Evolutionary conservation across 2,888 invertebrate genomes (phyloP).

Genomic region (Gortyna flavago): DNA sequence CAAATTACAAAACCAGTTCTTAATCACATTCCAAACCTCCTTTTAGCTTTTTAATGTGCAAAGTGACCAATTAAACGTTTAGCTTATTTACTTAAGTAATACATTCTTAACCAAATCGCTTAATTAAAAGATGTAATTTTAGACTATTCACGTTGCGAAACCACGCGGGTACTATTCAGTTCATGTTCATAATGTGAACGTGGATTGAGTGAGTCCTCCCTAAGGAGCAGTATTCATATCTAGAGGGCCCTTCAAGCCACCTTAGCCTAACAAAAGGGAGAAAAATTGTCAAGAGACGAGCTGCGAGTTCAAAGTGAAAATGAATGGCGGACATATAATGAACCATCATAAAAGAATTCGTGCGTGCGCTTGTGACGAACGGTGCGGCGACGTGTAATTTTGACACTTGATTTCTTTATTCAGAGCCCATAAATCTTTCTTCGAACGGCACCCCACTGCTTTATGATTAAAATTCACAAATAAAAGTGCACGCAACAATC

Average conservation of each 20-base stretch:
- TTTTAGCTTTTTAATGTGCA: slow-evolving; percentile 28
- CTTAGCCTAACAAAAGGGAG: slow-evolving; percentile 78
- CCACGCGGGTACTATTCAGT: slow-evolving; percentile 51
- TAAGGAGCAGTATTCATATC: slow-evolving; percentile 77
- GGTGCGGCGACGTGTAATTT: slow-evolving; percentile 76
- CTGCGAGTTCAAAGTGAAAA: slow-evolving; percentile 78
- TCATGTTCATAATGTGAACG: slow-evolving; percentile 63
- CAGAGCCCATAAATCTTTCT: slow-evolving; percentile 76
- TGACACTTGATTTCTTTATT: slow-evolving; percentile 87
- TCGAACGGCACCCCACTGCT: slow-evolving; percentile 63
- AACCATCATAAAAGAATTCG: slow-evolving; percentile 74
- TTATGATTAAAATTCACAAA: slow-evolving; percentile 70
- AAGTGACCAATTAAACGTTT: slow-evolving; percentile 45
- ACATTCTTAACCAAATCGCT: slow-evolving; percentile 37
- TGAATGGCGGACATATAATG: slow-evolving; percentile 79
- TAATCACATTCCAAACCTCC: slow-evolving; percentile 27
- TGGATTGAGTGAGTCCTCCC: slow-evolving; percentile 70
- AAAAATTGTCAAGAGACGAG: slow-evolving; percentile 82
- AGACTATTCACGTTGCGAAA: slow-evolving; percentile 17
- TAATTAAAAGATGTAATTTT: slow-evolving; percentile 42
- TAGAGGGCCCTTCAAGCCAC: slow-evolving; percentile 74
- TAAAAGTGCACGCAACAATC: slow-evolving; percentile 45
- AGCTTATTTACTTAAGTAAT: slow-evolving; percentile 29
- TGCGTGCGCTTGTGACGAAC: slow-evolving; percentile 69
- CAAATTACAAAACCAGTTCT: slow-evolving; percentile 52